These are phyloP conservation scores for Mesorhabditis spiculigera DNA, from an alignment of 2,888 invertebrate genomes.

Conservation along the genomic window DNA sequence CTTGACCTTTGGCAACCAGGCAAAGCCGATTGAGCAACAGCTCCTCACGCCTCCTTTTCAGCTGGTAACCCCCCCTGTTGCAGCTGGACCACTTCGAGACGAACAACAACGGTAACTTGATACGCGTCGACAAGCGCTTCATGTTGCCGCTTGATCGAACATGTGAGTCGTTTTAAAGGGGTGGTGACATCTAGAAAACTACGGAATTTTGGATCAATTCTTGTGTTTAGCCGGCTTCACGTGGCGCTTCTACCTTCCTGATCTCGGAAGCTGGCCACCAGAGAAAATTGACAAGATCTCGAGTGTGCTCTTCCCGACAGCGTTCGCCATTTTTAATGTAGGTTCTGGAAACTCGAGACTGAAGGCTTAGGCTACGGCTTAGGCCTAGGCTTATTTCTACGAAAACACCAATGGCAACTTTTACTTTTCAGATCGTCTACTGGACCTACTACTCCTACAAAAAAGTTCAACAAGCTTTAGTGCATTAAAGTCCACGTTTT, in stretches of 20 bases:
- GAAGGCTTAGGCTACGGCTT: neutral
- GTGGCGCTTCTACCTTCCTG: constrained; percentile 12
- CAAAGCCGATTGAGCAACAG: constrained; percentile 1
- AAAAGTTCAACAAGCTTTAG: constrained; percentile 11
- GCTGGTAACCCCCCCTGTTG: constrained; percentile 21
- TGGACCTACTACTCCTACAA: constrained; percentile 52
- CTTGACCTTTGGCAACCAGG: too few species aligned
- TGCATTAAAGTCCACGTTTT: too few species aligned
- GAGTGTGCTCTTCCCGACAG: constrained; percentile 51
- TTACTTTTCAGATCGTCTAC: constrained; percentile 49
- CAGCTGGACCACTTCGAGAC: constrained; percentile 37
- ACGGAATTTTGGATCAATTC: neutral
- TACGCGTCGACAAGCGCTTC: constrained; percentile 25
- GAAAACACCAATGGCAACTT: neutral
- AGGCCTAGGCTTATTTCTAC: neutral
- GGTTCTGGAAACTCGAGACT: constrained; percentile 9
- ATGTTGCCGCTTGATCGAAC: constrained; percentile 39
- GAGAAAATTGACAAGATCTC: constrained; percentile 51
- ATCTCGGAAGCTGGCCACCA: constrained; percentile 40
- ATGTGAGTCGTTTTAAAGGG: constrained; percentile 8
- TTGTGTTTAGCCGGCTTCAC: neutral
- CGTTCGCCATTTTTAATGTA: constrained; percentile 58
- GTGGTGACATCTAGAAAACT: neutral
- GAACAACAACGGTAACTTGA: constrained; percentile 14
- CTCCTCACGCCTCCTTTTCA: constrained; percentile 19